These are phyloP conservation scores for Calephelis virginiensis DNA, from an alignment of 1,140 invertebrate species.

Conservation along the genomic window DNA sequence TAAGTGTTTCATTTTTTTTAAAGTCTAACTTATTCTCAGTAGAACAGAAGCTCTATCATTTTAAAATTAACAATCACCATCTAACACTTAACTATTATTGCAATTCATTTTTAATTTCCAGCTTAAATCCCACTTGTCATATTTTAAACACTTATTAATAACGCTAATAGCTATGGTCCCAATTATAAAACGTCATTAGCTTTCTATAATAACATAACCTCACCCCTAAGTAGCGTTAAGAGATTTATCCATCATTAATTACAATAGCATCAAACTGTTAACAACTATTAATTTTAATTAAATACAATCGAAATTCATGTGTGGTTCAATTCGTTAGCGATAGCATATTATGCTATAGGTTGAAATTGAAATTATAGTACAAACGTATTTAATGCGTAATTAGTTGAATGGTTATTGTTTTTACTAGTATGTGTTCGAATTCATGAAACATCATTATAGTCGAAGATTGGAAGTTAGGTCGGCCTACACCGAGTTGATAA, in stretches of 20 bases:
- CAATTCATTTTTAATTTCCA: conserved; percentile 12
- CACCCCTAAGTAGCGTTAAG: conserved; percentile 46
- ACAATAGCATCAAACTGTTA: conserved; percentile 46
- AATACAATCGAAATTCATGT: conserved; percentile 46
- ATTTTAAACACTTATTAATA: conserved; percentile 12
- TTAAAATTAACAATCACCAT: conserved; percentile 2
- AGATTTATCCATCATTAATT: conserved; percentile 59
- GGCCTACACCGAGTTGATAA: no score
- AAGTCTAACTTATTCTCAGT: background rate
- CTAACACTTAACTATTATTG: background rate
- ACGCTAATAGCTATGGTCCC: conserved; percentile 4
- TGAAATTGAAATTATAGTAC: no score
- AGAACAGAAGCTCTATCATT: background rate
- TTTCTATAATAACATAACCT: conserved; percentile 34
- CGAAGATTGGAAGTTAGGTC: no score
- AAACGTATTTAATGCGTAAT: no score
- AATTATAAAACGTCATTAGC: conserved; percentile 35
- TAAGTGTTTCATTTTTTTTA: no score
- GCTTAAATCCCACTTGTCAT: conserved; percentile 6
- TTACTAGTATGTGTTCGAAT: no score
- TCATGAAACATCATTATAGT: no score
- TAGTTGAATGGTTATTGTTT: no score
- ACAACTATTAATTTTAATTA: conserved; percentile 69
- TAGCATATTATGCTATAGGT: background rate
- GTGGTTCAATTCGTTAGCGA: conserved; percentile 28